Evolutionary conservation across 1,140 invertebrate genomes (phyloP), one percentile per base, ranked within the genome.

Genomic region (Drosophila kurseongensis): DNA sequence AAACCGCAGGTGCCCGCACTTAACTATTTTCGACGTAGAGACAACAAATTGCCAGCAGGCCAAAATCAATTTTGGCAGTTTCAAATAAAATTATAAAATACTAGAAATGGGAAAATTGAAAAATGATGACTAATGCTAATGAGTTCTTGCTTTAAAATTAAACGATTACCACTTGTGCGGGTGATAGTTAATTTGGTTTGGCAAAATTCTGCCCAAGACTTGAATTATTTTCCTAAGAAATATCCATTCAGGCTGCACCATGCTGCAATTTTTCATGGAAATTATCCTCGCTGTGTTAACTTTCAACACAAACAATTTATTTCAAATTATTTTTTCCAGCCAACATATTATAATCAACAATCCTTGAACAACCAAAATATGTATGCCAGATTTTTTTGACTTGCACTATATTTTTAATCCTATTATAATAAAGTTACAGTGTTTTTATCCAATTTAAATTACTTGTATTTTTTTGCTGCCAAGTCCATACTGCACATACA

Each of bases 371-470:
- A 32, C 0, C 6, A 8, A 6, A 51, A 27, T 40, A 66, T 18
- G 27, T 48, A 23, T 16, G 10, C 5, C 13, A 14, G 1, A 23
- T 59, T 9, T 44, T 9, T 4, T 18, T 16, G 16, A 0, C 29
- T 4, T 27, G 38, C 16, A n/a, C 6, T 7, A 40, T 23, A 50
- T 60, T 27, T 45, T 54, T 51, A 32, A 57, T 23, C 52, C 18
- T 35, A n/a, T 41, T 40, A 42, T 44, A 27, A 35, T 35, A 9
- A 44, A 18, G 7, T 3, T 3, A 18, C 2, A 50, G 50, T 57
- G 44, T 79, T 67, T 84, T 76, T 68, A 32, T 61, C 45, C 66
- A 84, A 80, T 76, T 84, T 80, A 84, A 84, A 84, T 79, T 72
- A 76, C 71, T 66, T 66, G 73, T 72, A 62, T 66, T 62, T 62